These are phyloP conservation scores for Criorhina ranunculi DNA, from an alignment of 2,888 invertebrate species.

Conservation along the genomic window DNA sequence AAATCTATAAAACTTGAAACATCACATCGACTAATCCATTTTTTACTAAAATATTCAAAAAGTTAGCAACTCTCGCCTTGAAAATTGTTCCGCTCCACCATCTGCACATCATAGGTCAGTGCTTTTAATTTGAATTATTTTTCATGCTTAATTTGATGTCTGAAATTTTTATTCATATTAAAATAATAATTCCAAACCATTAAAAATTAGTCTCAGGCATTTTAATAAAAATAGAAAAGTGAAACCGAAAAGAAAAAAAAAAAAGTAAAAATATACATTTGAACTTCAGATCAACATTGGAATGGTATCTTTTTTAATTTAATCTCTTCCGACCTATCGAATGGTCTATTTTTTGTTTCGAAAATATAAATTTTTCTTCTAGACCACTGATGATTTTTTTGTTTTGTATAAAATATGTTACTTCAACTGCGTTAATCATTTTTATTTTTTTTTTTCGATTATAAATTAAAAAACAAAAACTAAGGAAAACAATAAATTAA, in stretches of 20 bases:
- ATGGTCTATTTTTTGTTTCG: slow-evolving; percentile 3
- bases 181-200: slow-evolving; percentile 32
- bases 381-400: not conserved
- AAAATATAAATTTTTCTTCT: not conserved
- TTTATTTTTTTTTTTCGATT: slow-evolving; percentile 1
- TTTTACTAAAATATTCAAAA: not conserved
- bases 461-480: slow-evolving; percentile 9
- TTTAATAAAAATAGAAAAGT: slow-evolving; percentile 19
- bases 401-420: slow-evolving; percentile 2
- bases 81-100: slow-evolving; percentile 10
- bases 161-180: slow-evolving; percentile 33
- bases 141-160: slow-evolving; percentile 32
- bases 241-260: not conserved
- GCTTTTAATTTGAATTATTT: slow-evolving; percentile 35
- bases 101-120: slow-evolving; percentile 44
- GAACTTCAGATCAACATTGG: slow-evolving; percentile 30
- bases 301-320: slow-evolving; percentile 5
- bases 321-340: slow-evolving; percentile 17
- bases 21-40: no score
- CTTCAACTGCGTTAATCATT: slow-evolving; percentile 20
- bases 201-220: slow-evolving; percentile 51
- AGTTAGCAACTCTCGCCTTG: slow-evolving; percentile 19
- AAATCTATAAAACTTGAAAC: no score
- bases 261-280: slow-evolving; percentile 23
- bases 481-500: slow-evolving; percentile 26